A percentile compares a stretch with the other conserved stretches of the same genome.
Evolutionary conservation across 2,888 invertebrate genomes (phyloP).

Genomic region (Drosophila koepferae): DNA sequence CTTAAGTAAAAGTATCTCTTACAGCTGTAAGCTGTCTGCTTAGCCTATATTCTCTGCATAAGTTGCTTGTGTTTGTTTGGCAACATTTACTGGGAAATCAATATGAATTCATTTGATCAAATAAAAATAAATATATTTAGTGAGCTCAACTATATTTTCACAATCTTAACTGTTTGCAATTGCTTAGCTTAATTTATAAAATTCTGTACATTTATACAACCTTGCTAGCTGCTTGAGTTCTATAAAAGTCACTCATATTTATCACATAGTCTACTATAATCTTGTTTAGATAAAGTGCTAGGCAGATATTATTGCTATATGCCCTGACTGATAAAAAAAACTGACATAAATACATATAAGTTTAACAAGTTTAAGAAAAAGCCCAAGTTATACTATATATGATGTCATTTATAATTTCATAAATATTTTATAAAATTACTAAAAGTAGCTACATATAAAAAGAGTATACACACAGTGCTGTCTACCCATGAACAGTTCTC

Average conservation of each 20-base stretch:
- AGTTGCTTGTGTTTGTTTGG: not conserved
- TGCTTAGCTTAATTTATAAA: not conserved
- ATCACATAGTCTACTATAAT: not conserved
- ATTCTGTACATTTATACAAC: not conserved
- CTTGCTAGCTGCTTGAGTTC: not conserved
- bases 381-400: too few species aligned
- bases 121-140: too few species aligned
- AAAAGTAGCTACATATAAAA: not conserved
- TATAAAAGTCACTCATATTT: not conserved
- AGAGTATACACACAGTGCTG: conserved; percentile 25
- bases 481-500: not conserved
- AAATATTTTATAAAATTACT: not conserved
- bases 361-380: too few species aligned
- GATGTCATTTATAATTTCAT: too few species aligned
- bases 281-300: not conserved
- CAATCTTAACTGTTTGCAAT: too few species aligned
- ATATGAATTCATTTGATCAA: too few species aligned
- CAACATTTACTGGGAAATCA: too few species aligned
- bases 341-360: too few species aligned
- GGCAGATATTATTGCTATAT: too few species aligned
- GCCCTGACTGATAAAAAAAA: not conserved
- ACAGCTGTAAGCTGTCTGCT: conserved; percentile 25
- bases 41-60: conserved; percentile 13
- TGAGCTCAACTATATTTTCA: too few species aligned
- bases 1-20: conserved; percentile 49